Base-by-base conservation (phyloP, 2,888 invertebrate species). In the Seira sanloemensis region DNA sequence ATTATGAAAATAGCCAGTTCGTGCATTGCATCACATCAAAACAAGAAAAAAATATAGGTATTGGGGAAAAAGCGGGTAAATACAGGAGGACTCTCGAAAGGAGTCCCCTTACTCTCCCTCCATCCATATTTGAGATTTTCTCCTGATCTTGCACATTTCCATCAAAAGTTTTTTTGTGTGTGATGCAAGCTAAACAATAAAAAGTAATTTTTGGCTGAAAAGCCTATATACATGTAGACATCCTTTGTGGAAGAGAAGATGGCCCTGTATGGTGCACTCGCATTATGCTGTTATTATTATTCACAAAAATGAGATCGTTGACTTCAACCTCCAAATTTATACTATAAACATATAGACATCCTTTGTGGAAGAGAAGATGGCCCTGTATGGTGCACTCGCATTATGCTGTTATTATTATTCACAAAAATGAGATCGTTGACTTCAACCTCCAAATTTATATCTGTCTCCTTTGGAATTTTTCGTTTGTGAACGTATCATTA, bases 301-400 rank as follows among this genome's bases (percentile, higher is more conserved):
- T 62, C n/a, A 58, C 7, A 58, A 18, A n/a, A n/a, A 21, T 62
- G 62, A 23, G 62, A 62, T 62, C 62, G 62, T 62, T n/a, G 62
- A 62, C 21, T 62, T 37, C 12, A n/a, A n/a, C n/a, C n/a, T n/a
- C n/a, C n/a, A n/a, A n/a, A n/a, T 37, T 37, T 37, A n/a, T 50
- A 50, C 12, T n/a, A 50, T n/a, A 50, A 50, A 37, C 37, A 18
- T n/a, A 18, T 7, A 50, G 16, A 50, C n/a, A 12, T 50, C 50
- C 50, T 50, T 50, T 50, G 12, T 18, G 50, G 50, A 50, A 50
- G n/a, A n/a, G n/a, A n/a, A n/a, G n/a, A n/a, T n/a, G 12, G 50
- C 50, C 12, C 2, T 50, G 37, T 12, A 37, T 7, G 5, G 37
- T 12, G 37, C 50, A 50, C 2, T 50, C 16, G 50, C 2, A 12